Percentiles rank a stretch among this genome's conserved stretches.
Conservation (phyloP, 2,113 vertebrate species). For the Urocynchramus pylzowi region DNA sequence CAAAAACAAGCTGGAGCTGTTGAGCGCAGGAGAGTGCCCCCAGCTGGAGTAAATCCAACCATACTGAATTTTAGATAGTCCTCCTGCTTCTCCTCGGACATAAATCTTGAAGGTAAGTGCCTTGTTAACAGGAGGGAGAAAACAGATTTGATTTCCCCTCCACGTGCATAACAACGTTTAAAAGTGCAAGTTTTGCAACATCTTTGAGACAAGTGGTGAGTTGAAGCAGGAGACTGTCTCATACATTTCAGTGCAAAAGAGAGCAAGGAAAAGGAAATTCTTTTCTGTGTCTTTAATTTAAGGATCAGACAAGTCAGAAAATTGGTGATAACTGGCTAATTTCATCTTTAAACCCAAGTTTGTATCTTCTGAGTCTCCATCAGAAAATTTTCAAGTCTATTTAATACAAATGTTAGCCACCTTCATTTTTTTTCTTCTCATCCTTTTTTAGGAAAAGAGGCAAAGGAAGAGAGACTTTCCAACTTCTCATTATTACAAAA, state of each 20-base stretch:
- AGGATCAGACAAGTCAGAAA: neutral
- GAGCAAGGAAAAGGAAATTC: neutral
- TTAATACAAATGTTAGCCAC: neutral
- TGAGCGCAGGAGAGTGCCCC: neutral
- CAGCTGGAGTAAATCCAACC: accelerated
- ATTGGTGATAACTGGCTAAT: neutral
- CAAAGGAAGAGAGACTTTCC: neutral
- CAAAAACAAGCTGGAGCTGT: neutral
- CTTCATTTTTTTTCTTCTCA: neutral
- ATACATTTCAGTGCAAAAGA: neutral
- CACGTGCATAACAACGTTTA: neutral
- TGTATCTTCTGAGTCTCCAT: neutral
- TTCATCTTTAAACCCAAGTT: neutral
- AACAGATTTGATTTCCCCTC: neutral
- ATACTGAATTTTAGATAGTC: neutral
- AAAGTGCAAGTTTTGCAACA: neutral
- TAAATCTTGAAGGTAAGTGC: neutral
- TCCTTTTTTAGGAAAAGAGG: neutral
- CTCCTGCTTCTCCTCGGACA: neutral
- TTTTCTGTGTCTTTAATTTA: neutral
- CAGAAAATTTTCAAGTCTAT: neutral
- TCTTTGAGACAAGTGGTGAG: neutral
- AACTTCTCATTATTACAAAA: neutral
- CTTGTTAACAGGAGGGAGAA: neutral
- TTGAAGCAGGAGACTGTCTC: neutral